Percentiles rank a stretch among this genome's conserved stretches.
Evolutionary conservation across 2,797 vertebrate genomes (phyloP).

Genomic region (Zalophus californianus): DNA sequence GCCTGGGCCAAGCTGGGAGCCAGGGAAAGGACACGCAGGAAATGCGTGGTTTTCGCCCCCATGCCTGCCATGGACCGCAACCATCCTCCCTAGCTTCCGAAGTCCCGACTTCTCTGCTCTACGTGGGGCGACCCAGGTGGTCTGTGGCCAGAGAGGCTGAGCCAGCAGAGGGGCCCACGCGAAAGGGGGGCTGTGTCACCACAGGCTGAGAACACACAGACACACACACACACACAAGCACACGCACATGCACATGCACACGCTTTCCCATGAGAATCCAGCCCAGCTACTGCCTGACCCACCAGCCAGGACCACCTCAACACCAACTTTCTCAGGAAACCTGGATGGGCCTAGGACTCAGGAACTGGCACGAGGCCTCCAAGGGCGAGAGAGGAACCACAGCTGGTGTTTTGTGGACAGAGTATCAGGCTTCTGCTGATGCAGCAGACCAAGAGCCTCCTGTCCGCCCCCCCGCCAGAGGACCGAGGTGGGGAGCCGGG

Average conservation of each 20-base stretch:
- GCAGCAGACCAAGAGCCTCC: background rate
- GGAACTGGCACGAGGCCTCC: background rate
- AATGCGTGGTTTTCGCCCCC: conserved; percentile 28
- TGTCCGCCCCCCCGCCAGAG: background rate
- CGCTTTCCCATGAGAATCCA: conserved; percentile 71
- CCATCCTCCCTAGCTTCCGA: background rate
- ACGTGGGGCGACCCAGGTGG: conserved; percentile 61
- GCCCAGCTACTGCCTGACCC: background rate
- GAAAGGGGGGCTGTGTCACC: background rate
- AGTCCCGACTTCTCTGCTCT: background rate
- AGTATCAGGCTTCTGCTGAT: conserved; percentile 38
- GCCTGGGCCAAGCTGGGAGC: background rate
- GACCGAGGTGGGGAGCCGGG: background rate
- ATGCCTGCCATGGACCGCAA: background rate
- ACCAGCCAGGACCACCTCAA: conserved; percentile 4
- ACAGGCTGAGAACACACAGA: conserved; percentile 15
- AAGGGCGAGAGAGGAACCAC: background rate
- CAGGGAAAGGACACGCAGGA: conserved; percentile 43
- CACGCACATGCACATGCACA: background rate
- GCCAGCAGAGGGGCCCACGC: conserved; percentile 60
- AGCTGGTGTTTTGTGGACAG: background rate
- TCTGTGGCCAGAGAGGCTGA: conserved; percentile 68
- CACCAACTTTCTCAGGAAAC: conserved; percentile 67
- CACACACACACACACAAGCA: background rate
- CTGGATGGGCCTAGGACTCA: background rate